Base-by-base conservation (phyloP, 2,113 vertebrate species). In the Uria aalge region DNA sequence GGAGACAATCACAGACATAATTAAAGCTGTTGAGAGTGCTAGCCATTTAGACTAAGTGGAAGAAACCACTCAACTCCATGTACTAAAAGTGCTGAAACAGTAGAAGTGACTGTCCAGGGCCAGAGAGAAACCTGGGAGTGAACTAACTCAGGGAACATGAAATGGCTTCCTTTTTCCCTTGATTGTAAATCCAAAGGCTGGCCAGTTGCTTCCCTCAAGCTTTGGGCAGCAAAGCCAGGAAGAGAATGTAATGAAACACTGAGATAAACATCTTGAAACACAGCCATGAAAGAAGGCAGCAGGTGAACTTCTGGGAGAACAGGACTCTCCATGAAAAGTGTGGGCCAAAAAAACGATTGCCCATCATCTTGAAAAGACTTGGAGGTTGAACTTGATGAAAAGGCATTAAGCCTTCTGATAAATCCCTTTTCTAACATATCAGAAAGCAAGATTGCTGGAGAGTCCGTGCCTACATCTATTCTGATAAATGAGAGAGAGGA, bases 11-110 rank as follows among this genome's bases (percentile, higher is more conserved):
- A 59, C 15, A 92, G 67, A 55, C 9, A 29, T 83, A 30, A 81
- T 91, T 94, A 88, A 95, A 96, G 53, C n/a, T 76, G 27, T 15
- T 74, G 38, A 88, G 69, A 50, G 41, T 71, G n/a, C 22, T 85
- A 92, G 20, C 59, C 38, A 66, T 73, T 94, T 79, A 94, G 50
- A 19, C 38, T 92, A 93, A 91, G 55, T 55, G 34, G 53, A 94
- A 94, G 72, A 94, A 93, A 79, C 10, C 57, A 73, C 34, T 47
- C 29, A 78, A 59, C 34, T 68, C 30, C 27, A 50, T 32, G 32
- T 38, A 90, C 21, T 66, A 43, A 59, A 74, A 85, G 63, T 60
- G 19, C 48, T 91, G 53, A 83, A 90, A 72, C 8, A 76, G 59
- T 16, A 85, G n/a, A 85, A 82, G 29, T 24, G 14, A 73, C 34